Conservation (phyloP, 2,113 vertebrate species). For the Prolemur simus region DNA sequence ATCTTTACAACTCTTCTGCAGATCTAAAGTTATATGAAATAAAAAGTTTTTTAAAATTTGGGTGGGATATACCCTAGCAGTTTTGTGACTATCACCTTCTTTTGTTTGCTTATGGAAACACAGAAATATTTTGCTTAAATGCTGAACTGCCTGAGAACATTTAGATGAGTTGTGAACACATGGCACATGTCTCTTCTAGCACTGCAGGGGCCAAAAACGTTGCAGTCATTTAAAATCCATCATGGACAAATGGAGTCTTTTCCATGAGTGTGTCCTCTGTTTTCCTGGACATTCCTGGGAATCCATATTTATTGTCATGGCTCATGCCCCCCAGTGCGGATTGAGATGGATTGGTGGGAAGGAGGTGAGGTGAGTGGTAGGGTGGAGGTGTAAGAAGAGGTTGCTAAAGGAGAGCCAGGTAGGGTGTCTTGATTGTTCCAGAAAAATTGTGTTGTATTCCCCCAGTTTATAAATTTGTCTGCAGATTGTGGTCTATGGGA, state of each 20-base stretch:
- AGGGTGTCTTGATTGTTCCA: neutral
- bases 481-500: neutral
- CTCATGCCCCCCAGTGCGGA: neutral
- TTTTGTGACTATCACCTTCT: neutral
- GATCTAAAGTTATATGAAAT: neutral
- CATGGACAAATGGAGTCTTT: neutral
- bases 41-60: neutral
- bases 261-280: neutral
- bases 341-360: neutral
- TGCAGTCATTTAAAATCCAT: neutral
- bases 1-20: neutral
- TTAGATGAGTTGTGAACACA: neutral
- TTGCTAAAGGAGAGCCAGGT: neutral
- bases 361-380: neutral
- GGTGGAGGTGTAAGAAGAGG: neutral
- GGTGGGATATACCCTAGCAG: neutral
- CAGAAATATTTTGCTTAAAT: neutral
- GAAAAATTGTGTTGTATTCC: neutral
- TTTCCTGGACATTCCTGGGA: neutral
- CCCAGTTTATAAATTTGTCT: neutral
- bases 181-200: neutral
- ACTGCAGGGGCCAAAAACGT: neutral
- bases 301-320: neutral
- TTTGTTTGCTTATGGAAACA: conserved; percentile 33
- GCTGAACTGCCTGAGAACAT: neutral